These are phyloP conservation scores for Masnerella sp. DNA, from an alignment of 2,888 invertebrate genomes.

Conservation along the genomic window DNA sequence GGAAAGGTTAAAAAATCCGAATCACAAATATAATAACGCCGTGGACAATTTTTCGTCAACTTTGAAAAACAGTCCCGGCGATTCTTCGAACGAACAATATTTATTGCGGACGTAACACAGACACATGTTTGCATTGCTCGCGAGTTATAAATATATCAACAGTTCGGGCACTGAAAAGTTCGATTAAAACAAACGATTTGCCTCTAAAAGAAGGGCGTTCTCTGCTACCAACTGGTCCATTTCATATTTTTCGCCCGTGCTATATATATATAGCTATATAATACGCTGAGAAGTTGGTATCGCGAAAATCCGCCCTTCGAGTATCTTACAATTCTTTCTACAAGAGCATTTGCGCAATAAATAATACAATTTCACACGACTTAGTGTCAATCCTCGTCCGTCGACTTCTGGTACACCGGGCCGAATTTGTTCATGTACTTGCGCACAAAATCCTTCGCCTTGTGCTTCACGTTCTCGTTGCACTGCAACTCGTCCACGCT, in stretches of 20 bases:
- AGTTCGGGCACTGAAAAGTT: no score
- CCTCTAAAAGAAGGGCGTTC: no score
- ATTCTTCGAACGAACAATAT: neutral
- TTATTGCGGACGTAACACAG: slow-evolving; percentile 21
- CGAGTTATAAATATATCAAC: slow-evolving; percentile 11
- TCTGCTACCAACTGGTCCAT: no score
- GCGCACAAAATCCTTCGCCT: slow-evolving; percentile 95
- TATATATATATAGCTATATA: no score
- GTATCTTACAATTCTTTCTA: slow-evolving; percentile 55
- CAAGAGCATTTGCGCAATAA: slow-evolving; percentile 54
- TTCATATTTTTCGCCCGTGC: no score
- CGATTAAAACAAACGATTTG: no score
- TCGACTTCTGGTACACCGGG: slow-evolving; percentile 84
- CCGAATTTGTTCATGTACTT: slow-evolving; percentile 98
- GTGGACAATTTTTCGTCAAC: neutral
- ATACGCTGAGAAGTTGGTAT: no score
- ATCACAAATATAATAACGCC: no score
- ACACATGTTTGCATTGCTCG: neutral
- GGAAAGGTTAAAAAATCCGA: no score
- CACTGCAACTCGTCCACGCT: slow-evolving; percentile 91
- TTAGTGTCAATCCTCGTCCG: slow-evolving; percentile 80
- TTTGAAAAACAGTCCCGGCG: no score
- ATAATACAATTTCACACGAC: slow-evolving; percentile 50
- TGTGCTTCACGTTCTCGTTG: slow-evolving; percentile 94
- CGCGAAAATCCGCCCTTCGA: slow-evolving; percentile 29